phyloP scores from a whole-genome alignment of 35 echinoderm and acorn worm genomes.

The Apostichopus californicus region DNA sequence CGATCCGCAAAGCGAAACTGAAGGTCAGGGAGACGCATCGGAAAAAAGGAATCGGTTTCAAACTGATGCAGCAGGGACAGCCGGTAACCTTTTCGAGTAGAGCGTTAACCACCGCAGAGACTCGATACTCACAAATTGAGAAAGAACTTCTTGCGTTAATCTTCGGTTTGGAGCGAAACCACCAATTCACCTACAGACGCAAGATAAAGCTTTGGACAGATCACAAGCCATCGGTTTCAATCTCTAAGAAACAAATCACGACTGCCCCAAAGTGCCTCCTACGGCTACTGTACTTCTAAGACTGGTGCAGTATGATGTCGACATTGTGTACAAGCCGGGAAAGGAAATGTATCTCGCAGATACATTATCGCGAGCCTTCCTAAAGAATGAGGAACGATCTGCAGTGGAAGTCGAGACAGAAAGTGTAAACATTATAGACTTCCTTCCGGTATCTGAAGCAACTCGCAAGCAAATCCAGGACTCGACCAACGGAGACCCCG shows the following conservation, averaged over 20 bases:
- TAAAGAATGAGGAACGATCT: too few species aligned
- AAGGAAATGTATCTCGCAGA: conserved; percentile 44
- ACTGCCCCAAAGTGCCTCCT: conserved; percentile 58
- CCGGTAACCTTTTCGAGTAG: conserved; percentile 59
- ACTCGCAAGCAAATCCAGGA: too few species aligned
- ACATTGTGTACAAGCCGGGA: conserved; percentile 10
- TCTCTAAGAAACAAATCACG: conserved; percentile 45
- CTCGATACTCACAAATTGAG: conserved; percentile 69
- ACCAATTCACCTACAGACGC: conserved; percentile 63
- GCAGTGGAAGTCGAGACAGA: too few species aligned
- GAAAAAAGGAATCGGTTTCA: conserved; percentile 55
- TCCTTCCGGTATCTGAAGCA: too few species aligned
- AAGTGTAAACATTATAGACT: too few species aligned
- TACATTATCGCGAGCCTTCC: conserved; percentile 25
- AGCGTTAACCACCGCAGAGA: conserved; percentile 59
- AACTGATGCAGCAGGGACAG: conserved; percentile 61
- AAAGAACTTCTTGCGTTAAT: conserved; percentile 57
- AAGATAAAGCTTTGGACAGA: conserved; percentile 67
- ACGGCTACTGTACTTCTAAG: conserved; percentile 58
- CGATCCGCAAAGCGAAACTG: conserved; percentile 25
- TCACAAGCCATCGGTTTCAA: conserved; percentile 67
- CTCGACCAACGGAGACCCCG: too few species aligned
- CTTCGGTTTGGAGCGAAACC: conserved; percentile 62
- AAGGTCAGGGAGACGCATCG: conserved; percentile 81
- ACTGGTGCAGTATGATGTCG: conserved; percentile 49